Base-by-base conservation (phyloP, 2,888 invertebrate species). In the Leuctra nigra region DNA sequence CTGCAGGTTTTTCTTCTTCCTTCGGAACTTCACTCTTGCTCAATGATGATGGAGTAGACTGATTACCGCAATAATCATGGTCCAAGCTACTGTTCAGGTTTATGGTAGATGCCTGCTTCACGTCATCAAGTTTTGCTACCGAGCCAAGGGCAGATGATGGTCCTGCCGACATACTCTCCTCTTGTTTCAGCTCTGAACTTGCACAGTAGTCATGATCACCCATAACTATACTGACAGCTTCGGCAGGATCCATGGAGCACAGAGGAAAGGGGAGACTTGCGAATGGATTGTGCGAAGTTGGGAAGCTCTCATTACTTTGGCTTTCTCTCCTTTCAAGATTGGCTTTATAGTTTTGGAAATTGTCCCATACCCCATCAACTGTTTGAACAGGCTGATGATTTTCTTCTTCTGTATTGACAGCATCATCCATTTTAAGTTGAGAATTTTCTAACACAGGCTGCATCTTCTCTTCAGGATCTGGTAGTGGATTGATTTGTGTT, bases 121-220 rank as follows among this genome's bases (percentile, higher is more conserved):
- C 29, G 29, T 29, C 11, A 6, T 29, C 29, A 7, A 7, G 29
- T 11, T 29, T 11, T 29, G 29, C 7, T 11, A 29, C 29, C 7
- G 7, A n/a, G n/a, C n/a, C n/a, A n/a, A n/a, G 6, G 29, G 29
- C 11, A 6, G 29, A 29, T 6, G 29, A 29, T n/a, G 53, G 44
- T 22, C 13, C 20, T 13, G 22, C 33, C 6, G 25, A 22, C 33
- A 13, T 16, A 6, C 7, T 7, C 16, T 33, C 33, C 24, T 11
- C 2, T 47, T 24, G 14, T 16, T 41, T 35, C 36, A 48, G 41
- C 9, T 47, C 53, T 4, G n/a, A 36, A 4, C 50, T 36, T 4
- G 81, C 73, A 65, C 83, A 87, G 68, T 90, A 89, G 71, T 90
- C 89, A 65, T 90, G 89, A 70, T 89, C 89, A 14, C 69, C 69